These are phyloP conservation scores for Monopterus albus DNA, from an alignment of 2,113 vertebrate species.

Conservation along the genomic window DNA sequence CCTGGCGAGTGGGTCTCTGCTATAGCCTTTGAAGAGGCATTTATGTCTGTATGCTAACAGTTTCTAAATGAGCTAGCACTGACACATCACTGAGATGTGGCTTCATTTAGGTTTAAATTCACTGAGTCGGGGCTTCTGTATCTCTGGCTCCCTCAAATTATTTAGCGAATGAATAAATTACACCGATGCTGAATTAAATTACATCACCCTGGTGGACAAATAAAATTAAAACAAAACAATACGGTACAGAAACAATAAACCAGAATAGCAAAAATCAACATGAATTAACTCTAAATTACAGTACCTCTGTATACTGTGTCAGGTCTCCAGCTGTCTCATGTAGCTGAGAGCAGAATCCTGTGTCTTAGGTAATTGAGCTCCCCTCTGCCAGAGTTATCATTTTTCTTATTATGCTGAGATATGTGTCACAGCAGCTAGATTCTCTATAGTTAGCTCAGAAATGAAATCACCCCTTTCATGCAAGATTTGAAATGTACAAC, in stretches of 20 bases:
- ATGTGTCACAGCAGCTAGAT: conserved; percentile 43
- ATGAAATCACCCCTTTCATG: conserved; percentile 18
- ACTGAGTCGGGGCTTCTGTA: conserved; percentile 4
- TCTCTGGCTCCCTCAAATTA: conserved; percentile 36
- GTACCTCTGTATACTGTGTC: conserved; percentile 32
- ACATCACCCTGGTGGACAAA: conserved; percentile 24
- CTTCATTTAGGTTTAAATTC: conserved; percentile 54
- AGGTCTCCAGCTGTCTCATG: conserved; percentile 62
- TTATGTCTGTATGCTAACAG: conserved; percentile 57
- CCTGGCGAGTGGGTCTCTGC: conserved; percentile 51
- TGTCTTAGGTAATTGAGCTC: conserved; percentile 73
- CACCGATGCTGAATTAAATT: conserved; percentile 36
- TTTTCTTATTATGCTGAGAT: conserved; percentile 60
- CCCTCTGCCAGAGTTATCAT: conserved; percentile 55
- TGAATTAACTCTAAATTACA: conserved; percentile 64
- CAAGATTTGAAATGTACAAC: conserved; percentile 38
- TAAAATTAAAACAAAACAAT: background rate
- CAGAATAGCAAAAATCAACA: conserved; percentile 27
- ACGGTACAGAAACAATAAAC: conserved; percentile 32
- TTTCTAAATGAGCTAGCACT: conserved; percentile 64
- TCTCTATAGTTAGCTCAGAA: conserved; percentile 31
- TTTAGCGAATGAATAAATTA: conserved; percentile 47
- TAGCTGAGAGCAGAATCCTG: conserved; percentile 69
- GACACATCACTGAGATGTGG: conserved; percentile 51
- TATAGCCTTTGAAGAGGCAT: conserved; percentile 70